A percentile compares a stretch with the other conserved stretches of the same genome.
Conservation (phyloP, 1,140 invertebrate genomes). For the Caerostris extrusa region DNA sequence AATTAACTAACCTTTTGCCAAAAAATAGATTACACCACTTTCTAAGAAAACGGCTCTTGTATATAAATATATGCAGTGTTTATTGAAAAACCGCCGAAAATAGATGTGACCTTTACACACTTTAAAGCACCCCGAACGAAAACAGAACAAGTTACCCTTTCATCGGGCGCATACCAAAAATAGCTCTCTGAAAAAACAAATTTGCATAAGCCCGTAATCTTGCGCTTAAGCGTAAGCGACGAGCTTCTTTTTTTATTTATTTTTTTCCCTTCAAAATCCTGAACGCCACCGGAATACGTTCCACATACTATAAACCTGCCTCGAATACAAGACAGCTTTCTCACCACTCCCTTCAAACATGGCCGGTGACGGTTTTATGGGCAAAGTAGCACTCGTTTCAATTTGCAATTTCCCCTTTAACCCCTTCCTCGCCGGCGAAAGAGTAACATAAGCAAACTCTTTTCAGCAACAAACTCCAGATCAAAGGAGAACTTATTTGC, state of each 20-base stretch:
- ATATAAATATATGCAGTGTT: too few relatives aligned
- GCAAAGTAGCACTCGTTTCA: conserved; percentile 21
- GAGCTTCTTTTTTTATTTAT: background rate
- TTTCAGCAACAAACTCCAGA: background rate
- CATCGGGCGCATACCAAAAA: background rate
- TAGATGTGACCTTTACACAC: too few relatives aligned
- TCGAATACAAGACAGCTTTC: background rate
- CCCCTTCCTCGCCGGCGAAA: conserved; percentile 11
- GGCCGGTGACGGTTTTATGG: conserved; percentile 35
- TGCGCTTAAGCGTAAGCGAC: background rate
- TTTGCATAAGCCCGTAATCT: background rate
- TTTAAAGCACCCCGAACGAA: background rate
- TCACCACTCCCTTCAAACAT: conserved; percentile 4
- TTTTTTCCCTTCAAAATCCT: background rate
- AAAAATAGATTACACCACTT: too few relatives aligned
- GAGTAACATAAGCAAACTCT: conserved; percentile 26
- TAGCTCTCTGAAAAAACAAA: background rate
- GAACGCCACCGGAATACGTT: background rate
- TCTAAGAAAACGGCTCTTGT: too few relatives aligned
- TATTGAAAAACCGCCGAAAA: too few relatives aligned
- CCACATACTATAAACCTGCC: background rate
- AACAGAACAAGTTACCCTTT: background rate
- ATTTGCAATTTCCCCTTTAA: conserved; percentile 32
- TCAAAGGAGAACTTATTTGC: conserved; percentile 9
- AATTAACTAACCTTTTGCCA: too few relatives aligned